Evolutionary conservation across 2,113 vertebrate species (phyloP), one percentile per base, ranked within the genome.

Genomic region (Phalacrocorax pelagicus): DNA sequence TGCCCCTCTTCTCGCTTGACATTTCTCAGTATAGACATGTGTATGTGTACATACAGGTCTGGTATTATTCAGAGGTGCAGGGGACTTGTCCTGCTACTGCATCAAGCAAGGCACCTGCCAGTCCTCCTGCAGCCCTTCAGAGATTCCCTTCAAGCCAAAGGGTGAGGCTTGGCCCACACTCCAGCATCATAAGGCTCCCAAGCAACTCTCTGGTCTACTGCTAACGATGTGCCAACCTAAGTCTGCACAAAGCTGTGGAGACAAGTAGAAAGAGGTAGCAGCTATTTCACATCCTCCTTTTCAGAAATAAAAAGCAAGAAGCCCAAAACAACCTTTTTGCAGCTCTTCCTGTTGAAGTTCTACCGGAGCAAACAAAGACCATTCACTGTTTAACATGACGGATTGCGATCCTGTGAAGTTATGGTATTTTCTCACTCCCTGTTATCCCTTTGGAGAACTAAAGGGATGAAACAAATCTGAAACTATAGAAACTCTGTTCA

Each of bases 261-360:
- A 89, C 77, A 94, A 94, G 61, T 72, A 10, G 89, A 85, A 94
- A 86, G 81, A n/a, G 36, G 66, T 7, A 94, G 62, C 49, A 78
- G 63, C 18, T 86, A 87, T 87, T 95, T 94, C 87, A 96, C 38
- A 95, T 94, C 92, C 89, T 88, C 74, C 63, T 95, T 91, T 61
- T 80, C 84, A 80, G 74, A 66, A 94, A 83, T 18, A 40, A 89
- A 81, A 83, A 46, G 3, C 65, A 88, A 88, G 67, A 86, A 88
- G 30, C n/a, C 34, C 17, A 19, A 63, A 86, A 6, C 16, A 66
- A 89, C 8, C 46, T 42, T 67, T 94, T 29, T 86, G 67, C 74
- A 95, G 74, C 70, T 67, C 38, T 97, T 95, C 78, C 86, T 91
- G 81, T 73, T 88, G 29, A 84, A 82, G 54, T 67, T 58, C 54